Evolutionary conservation across 2,113 vertebrate genomes (phyloP).

Genomic region (Pungitius pungitius): DNA sequence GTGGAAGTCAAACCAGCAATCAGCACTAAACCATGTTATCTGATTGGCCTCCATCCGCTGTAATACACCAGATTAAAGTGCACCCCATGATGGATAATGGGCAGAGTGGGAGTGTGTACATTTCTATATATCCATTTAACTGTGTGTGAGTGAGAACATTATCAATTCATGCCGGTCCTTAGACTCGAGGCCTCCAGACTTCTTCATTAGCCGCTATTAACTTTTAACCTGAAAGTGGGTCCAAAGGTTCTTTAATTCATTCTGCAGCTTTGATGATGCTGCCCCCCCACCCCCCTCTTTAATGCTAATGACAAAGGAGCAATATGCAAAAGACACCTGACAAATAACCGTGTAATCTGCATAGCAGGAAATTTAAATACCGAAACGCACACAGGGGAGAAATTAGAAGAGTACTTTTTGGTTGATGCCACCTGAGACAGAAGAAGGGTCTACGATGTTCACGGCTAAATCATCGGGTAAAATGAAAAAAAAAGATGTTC

Average conservation of each 20-base stretch:
- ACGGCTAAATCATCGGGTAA: too few relatives aligned
- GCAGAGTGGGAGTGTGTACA: neutral
- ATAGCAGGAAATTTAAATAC: neutral
- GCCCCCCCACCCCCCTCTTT: neutral
- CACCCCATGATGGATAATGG: slow-evolving; percentile 9
- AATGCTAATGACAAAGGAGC: slow-evolving; percentile 23
- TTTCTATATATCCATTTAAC: neutral
- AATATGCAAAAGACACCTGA: neutral
- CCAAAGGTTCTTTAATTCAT: slow-evolving; percentile 29
- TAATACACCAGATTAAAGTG: slow-evolving; percentile 36
- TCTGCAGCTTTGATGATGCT: slow-evolving; percentile 7
- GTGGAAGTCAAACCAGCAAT: slow-evolving; percentile 55
- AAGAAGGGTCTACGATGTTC: too few relatives aligned
- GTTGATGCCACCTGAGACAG: neutral
- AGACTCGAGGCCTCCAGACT: slow-evolving; percentile 22
- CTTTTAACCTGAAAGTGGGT: slow-evolving; percentile 32
- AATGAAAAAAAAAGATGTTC: neutral
- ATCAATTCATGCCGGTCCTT: slow-evolving; percentile 15
- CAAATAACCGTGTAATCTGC: slow-evolving; percentile 4
- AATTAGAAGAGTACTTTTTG: neutral
- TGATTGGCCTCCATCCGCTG: slow-evolving; percentile 33
- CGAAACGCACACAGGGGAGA: neutral
- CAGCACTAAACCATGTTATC: slow-evolving; percentile 47
- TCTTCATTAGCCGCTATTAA: slow-evolving; percentile 42
- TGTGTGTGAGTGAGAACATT: slow-evolving; percentile 4